phyloP scores from a whole-genome alignment of 2,797 vertebrate species.

The Lagorchestes hirsutus region DNA sequence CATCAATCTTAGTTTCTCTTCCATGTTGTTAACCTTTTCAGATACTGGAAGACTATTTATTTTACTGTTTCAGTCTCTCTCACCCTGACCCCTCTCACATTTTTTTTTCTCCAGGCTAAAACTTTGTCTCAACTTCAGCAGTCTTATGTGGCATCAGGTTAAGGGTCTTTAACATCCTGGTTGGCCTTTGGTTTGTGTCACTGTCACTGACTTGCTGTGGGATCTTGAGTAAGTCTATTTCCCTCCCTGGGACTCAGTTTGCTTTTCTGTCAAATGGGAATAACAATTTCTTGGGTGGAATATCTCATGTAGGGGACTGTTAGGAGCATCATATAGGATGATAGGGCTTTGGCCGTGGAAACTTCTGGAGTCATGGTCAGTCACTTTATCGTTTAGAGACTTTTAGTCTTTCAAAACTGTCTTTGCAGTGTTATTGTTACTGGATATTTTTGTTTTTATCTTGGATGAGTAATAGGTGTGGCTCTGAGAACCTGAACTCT shows the following conservation, averaged over 20 bases:
- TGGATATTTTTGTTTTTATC: not conserved
- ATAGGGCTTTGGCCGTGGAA: no score
- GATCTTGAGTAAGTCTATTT: no score
- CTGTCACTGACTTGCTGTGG: no score
- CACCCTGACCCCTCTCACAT: not conserved
- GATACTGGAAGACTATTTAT: not conserved
- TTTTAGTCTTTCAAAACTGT: not conserved
- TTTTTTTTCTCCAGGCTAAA: not conserved
- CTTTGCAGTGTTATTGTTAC: not conserved
- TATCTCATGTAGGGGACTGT: no score
- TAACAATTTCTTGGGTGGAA: no score
- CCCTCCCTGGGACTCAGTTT: no score
- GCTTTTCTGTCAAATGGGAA: no score
- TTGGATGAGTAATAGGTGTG: not conserved
- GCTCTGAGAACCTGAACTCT: not conserved
- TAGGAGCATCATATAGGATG: no score
- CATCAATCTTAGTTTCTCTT: not conserved
- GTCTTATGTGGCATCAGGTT: not conserved
- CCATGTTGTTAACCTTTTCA: not conserved
- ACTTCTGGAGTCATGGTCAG: no score
- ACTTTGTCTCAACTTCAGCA: not conserved
- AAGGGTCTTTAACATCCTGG: not conserved
- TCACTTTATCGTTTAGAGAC: not conserved
- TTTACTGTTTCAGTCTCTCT: not conserved
- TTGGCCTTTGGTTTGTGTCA: not conserved